Conservation (phyloP, 2,888 invertebrate species). For the Scrobipalpa costella region DNA sequence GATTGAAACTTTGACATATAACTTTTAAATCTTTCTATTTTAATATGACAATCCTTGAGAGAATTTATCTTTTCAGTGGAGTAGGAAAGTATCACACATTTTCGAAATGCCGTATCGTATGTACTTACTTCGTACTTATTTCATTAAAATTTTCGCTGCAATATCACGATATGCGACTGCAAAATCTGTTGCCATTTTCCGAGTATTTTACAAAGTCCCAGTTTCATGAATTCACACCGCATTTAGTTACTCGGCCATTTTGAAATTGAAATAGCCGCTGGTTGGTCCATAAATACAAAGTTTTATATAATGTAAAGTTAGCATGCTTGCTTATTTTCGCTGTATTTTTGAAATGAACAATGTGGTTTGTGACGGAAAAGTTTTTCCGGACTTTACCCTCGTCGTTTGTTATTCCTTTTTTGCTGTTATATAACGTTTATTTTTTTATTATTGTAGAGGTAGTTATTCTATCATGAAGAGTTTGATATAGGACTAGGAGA, state of each 20-base stretch:
- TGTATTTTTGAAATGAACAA: constrained; percentile 4
- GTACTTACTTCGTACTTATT: background rate
- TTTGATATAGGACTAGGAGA: no score
- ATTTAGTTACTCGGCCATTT: background rate
- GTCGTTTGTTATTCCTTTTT: background rate
- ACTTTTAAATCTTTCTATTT: no score
- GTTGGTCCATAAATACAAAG: constrained; percentile 11
- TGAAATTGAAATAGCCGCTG: background rate
- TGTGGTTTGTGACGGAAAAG: background rate
- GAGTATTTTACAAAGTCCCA: background rate
- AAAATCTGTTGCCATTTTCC: constrained; percentile 10
- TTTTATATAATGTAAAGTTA: constrained; percentile 6
- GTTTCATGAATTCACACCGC: constrained; percentile 5
- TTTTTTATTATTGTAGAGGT: no score
- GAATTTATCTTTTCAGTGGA: no score
- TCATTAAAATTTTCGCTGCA: background rate
- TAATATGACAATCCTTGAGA: no score
- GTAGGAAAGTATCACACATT: no score
- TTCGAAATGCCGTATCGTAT: no score
- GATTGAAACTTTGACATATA: no score
- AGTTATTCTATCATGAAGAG: no score
- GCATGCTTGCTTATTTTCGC: background rate
- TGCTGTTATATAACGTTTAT: no score
- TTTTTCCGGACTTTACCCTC: background rate
- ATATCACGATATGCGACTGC: background rate